Conservation (phyloP, 2,113 vertebrate genomes). For the Pseudopipra pipra region DNA sequence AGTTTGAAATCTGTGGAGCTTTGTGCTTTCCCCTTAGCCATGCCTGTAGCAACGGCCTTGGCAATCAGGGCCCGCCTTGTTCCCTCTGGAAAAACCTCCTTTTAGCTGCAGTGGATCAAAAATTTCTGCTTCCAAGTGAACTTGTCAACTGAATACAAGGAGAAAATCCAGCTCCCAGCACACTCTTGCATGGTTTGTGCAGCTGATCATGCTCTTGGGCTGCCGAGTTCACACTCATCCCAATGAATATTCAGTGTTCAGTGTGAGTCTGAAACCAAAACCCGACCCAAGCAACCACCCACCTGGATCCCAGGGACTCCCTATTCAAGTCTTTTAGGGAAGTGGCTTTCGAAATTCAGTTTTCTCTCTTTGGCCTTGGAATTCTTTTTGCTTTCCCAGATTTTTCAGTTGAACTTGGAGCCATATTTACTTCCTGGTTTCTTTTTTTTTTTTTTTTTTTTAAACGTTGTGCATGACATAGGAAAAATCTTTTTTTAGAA, state of each 20-base stretch:
- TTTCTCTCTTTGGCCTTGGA: not conserved
- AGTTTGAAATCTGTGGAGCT: not conserved
- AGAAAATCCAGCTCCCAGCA: not conserved
- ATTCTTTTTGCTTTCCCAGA: not conserved
- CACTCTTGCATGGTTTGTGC: constrained; percentile 24
- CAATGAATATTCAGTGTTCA: not conserved
- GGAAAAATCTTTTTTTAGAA: not conserved
- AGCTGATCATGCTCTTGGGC: not conserved
- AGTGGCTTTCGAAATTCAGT: not conserved
- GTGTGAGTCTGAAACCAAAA: not conserved
- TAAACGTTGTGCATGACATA: constrained; percentile 55
- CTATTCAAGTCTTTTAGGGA: not conserved
- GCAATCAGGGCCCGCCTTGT: not conserved
- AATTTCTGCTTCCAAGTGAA: constrained; percentile 4
- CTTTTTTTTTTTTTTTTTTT: not conserved
- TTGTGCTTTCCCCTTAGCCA: not conserved
- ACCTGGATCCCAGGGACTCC: not conserved
- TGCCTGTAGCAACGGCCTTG: not conserved
- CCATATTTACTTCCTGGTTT: not conserved
- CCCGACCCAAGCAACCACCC: not conserved
- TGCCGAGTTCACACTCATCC: not conserved
- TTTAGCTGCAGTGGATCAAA: constrained; percentile 27
- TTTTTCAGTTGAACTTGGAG: not conserved
- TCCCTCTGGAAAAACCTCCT: constrained; percentile 16
- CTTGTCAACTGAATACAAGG: not conserved